Base-by-base conservation (phyloP, 2,888 invertebrate genomes). In the Trachelus tabidus region DNA sequence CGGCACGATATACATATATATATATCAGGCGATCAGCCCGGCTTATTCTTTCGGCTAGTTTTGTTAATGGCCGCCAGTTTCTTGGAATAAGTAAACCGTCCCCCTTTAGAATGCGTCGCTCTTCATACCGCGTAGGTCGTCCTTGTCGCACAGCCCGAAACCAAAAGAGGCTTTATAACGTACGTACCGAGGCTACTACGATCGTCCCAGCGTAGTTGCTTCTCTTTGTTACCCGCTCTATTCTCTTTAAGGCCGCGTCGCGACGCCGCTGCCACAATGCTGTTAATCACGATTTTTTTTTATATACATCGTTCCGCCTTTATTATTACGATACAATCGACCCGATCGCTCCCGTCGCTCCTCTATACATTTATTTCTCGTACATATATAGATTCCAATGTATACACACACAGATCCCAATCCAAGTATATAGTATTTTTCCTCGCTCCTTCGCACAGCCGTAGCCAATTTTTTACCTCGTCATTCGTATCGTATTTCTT, bases 61-160 rank as follows among this genome's bases (percentile, higher is more conserved):
- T 56, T 9, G 23, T 56, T 56, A 56, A 56, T 23, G 56, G 23
- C 23, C 2, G 56, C 82, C 83, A 82, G 85, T 87, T 87, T 87
- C 87, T 85, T 79, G 83, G 85, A 87, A 87, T 87, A 87, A 83
- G 82, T 82, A 79, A 81, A 83, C 68, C 77, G 77, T 73, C 82
- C 83, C 79, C 83, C 79, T 78, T 75, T 75, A 78, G 56, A 75
- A 71, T 56, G 73, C 75, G 56, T 73, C 56, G 71, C 6, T 56
- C 56, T 23, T 23, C 15, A 56, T 56, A 6, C 23, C 9, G 9
- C 2, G 15, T 23, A 15, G 15, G 56, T 23, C 56, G 56, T 56
- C 56, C 23, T 56, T 56, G 56, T 56, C 9, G 56, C 23, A 9
- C 56, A 56, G 56, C 56, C 56, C 56, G 56, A 56, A 23, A 23